Conservation (phyloP, 2,113 vertebrate genomes). For the Bujurquina vittata region DNA sequence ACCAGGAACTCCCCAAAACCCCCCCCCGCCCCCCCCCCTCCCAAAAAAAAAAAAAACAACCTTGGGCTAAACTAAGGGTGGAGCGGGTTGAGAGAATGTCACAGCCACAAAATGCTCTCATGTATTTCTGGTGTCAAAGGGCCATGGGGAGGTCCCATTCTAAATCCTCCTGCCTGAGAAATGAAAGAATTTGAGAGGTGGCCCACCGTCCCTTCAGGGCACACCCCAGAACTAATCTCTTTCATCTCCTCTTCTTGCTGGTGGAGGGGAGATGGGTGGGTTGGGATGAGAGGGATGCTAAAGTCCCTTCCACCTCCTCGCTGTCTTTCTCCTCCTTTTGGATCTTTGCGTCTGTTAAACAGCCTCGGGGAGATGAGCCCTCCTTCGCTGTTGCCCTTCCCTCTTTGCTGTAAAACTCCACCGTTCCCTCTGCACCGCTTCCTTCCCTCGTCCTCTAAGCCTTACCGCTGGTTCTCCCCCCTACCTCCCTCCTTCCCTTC, state of each 20-base stretch:
- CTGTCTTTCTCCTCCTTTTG: conserved; percentile 45
- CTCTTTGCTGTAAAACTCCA: conserved; percentile 49
- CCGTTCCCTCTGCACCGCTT: conserved; percentile 76
- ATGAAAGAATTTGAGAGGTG: conserved; percentile 66
- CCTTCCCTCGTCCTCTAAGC: conserved; percentile 70
- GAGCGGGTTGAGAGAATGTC: conserved; percentile 17
- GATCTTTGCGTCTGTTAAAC: conserved; percentile 59
- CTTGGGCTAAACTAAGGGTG: not conserved
- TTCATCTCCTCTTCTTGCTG: conserved; percentile 69
- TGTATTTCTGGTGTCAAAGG: conserved; percentile 64
- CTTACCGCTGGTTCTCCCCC: conserved; percentile 73
- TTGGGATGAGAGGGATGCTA: conserved; percentile 24
- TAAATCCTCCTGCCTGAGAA: conserved; percentile 66
- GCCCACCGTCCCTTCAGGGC: conserved; percentile 67
- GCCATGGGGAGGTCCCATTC: conserved; percentile 50
- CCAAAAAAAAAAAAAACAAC: too few relatives aligned
- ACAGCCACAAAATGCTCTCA: conserved; percentile 37
- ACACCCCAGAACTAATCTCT: conserved; percentile 73
- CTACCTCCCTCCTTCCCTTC: conserved; percentile 55
- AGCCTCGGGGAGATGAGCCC: conserved; percentile 71
- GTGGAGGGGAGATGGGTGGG: not conserved
- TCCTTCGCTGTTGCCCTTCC: conserved; percentile 31
- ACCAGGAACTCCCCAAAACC: too few relatives aligned
- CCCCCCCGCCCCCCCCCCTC: too few relatives aligned
- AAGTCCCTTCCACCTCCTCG: not conserved